Evolutionary conservation across 1,140 invertebrate species (phyloP), one percentile per base, ranked within the genome.

Genomic region (Diorhabda sublineata): DNA sequence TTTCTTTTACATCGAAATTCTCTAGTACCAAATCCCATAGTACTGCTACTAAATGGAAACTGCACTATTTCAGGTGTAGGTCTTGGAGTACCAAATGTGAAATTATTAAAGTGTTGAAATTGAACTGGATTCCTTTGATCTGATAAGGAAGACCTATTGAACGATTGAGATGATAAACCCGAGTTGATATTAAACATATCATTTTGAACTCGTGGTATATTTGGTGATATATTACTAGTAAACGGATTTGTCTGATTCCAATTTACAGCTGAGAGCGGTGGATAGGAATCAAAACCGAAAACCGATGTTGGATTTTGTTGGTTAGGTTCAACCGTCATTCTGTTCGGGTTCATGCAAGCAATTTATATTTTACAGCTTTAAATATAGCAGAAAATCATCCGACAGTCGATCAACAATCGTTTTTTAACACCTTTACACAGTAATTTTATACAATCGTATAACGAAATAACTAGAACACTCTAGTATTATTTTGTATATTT

Each of bases 261-360:
- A 43, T 44, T 63, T 47, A 63, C 61, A 2, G 61, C 26, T 6
- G 42, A 58, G 0, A 69, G 52, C 42, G 66, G 64, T 61, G 71
- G 75, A 74, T 76, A 77, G 52, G 71, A 42, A 43, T 77, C 74
- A 60, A 73, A 72, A 11, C 73, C 68, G 63, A 76, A 74, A 6
- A 75, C 69, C 42, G 75, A 73, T 42, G 74, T 69, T 45, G 69
- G 69, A 57, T 69, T 76, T 75, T 73, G 58, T 71, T 76, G 78
- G 71, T 79, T 78, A 73, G 75, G 74, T 60, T 78, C 74, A 68
- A 75, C 75, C 65, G 76, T 77, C 74, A 79, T 77, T 43, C 72
- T 73, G 71, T 70, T 71, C 9, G 58, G 45, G 61, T 69, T 45
- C 71, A 72, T 72, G 44, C 65, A 71, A 60, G 26, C 52, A 52